Percentiles rank a stretch among this genome's conserved stretches.
These are phyloP conservation scores for Xestia xanthographa DNA, from an alignment of 2,888 invertebrate genomes.

Conservation along the genomic window DNA sequence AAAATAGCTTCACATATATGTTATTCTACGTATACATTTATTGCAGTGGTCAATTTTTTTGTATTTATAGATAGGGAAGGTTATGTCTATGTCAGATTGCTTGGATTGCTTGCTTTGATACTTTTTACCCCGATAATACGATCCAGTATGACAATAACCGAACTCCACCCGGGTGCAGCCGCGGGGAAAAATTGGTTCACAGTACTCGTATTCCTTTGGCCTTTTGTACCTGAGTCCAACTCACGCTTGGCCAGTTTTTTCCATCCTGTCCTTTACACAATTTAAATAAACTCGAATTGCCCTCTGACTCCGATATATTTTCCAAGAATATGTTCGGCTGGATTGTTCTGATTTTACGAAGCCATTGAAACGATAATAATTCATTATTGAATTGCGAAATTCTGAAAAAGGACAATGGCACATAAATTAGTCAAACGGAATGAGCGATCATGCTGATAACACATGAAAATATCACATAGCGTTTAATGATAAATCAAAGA, in stretches of 20 bases:
- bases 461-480: conserved; percentile 4
- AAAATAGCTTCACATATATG: too few species aligned
- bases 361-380: conserved; percentile 24
- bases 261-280: background rate
- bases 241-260: background rate
- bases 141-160: background rate
- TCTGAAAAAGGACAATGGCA: conserved; percentile 6
- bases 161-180: background rate
- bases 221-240: background rate
- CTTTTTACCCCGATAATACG: background rate
- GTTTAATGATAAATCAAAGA: conserved; percentile 16
- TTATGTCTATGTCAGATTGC: too few species aligned
- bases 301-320: background rate
- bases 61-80: too few species aligned
- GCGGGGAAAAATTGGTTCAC: background rate
- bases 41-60: too few species aligned
- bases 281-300: background rate
- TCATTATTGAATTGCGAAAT: conserved; percentile 9
- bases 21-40: too few species aligned
- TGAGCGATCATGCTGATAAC: conserved; percentile 12
- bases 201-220: background rate
- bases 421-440: conserved; percentile 26
- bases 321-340: background rate
- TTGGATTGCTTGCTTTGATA: too few species aligned
- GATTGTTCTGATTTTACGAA: conserved; percentile 6